Conservation (phyloP, 2,113 vertebrate genomes). For the Paradoxurus hermaphroditus region DNA sequence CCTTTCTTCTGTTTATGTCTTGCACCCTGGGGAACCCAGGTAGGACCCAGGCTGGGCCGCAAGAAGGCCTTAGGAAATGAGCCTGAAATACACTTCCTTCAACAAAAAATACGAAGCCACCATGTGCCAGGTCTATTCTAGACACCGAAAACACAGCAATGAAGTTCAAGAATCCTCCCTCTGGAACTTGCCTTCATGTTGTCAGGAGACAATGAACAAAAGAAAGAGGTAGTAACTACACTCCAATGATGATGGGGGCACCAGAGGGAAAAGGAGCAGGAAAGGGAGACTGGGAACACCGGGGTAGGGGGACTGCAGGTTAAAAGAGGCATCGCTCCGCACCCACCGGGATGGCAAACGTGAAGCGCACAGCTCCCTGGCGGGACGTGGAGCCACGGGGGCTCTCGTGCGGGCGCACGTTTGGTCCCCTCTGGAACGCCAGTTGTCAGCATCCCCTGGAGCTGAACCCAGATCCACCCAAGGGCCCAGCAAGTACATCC, state of each 20-base stretch:
- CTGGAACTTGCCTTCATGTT: background rate
- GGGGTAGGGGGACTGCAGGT: background rate
- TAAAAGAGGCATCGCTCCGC: background rate
- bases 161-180: background rate
- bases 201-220: background rate
- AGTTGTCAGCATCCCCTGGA: background rate
- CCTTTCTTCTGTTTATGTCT: background rate
- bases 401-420: rapidly evolving
- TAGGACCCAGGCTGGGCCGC: background rate
- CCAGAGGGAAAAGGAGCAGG: background rate
- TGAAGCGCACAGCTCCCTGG: background rate
- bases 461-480: background rate
- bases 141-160: background rate
- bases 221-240: background rate
- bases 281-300: background rate
- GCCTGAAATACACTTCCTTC: background rate
- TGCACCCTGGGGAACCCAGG: background rate
- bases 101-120: background rate
- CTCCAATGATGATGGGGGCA: background rate
- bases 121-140: background rate
- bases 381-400: background rate
- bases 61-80: background rate
- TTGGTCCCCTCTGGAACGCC: background rate
- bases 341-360: background rate
- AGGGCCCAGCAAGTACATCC: background rate